Evolutionary conservation across 1,140 invertebrate species (phyloP), one percentile per base, ranked within the genome.

Genomic region (Halyomorpha halys): DNA sequence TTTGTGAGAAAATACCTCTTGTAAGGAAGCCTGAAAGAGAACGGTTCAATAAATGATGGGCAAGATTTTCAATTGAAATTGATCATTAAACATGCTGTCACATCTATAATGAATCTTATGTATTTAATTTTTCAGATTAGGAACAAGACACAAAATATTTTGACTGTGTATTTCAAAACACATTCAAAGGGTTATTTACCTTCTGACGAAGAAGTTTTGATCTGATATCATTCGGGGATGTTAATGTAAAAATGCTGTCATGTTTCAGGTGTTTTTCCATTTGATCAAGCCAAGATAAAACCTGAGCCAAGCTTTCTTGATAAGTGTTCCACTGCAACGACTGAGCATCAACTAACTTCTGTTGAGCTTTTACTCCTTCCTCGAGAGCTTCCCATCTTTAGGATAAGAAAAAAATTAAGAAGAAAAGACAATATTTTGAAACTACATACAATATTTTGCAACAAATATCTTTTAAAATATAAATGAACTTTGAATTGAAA

Each of bases 1-100:
- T 73, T 94, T 94, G 71, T 97, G 90, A 0, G 89, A 87, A 21
- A 85, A 76, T 16, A 94, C 91, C 76, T 97, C 94, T 79, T 96
- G 92, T 27, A 91, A 80, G 47, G 85, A 78, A 1, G 86, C 85
- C 82, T 84, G 68, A 45, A 53, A 60, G 19, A 6, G 6, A 39
- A 6, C 11, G 4, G 1, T 39, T 8, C 1, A 13, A 1, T 39
- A 6, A 39, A 6, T 39, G 34, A 39, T 39, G 27, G 27, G 27
- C 8, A 30, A 30, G 8, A 30, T 30, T 30, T 30, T 8, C 27
- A 4, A 8, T 4, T 30, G 27, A 30, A 30, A 30, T 30, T 8
- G 3, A 8, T 30, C 27, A 30, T 30, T 30, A 30, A 4, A 30
- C 3, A 30, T 30, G 3, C 27, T 30, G 8, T 30, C 8, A 30